These are phyloP conservation scores for Piprites chloris DNA, from an alignment of 2,113 vertebrate species.

Conservation along the genomic window DNA sequence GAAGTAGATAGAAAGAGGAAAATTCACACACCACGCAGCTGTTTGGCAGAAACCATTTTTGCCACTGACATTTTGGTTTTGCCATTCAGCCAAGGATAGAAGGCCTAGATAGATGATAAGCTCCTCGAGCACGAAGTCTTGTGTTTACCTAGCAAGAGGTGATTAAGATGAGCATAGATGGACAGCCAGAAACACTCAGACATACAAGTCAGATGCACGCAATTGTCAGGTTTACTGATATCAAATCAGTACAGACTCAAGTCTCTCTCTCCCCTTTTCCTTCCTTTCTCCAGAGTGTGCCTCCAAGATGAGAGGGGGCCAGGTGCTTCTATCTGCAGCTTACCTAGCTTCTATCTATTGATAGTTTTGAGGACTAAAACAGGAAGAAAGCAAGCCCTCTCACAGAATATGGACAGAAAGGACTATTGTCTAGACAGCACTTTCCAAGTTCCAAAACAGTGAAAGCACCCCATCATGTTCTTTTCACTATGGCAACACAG, in stretches of 20 bases:
- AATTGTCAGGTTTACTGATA: neutral
- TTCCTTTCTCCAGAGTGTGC: neutral
- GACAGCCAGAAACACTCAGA: neutral
- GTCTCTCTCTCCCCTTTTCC: neutral
- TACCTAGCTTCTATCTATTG: neutral
- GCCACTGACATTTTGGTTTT: neutral
- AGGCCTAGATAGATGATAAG: neutral
- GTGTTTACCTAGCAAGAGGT: neutral
- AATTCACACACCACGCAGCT: neutral
- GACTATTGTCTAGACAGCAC: neutral
- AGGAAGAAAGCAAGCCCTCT: neutral
- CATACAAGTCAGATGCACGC: neutral
- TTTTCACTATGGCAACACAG: neutral
- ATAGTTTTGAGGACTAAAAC: neutral
- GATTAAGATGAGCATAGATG: neutral
- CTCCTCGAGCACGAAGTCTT: neutral
- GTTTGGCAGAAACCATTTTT: neutral
- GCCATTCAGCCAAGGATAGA: neutral
- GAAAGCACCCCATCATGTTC: fast-evolving
- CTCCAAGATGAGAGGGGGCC: neutral
- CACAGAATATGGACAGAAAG: neutral
- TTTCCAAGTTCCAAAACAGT: neutral
- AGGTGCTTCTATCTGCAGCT: neutral
- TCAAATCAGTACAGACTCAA: neutral
- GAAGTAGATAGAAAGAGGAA: neutral